Percentiles rank a stretch among this genome's conserved stretches.
These are phyloP conservation scores for Zoroaster sp. DNA, from an alignment of 53 echinoderm and acorn worm genomes.

Conservation along the genomic window DNA sequence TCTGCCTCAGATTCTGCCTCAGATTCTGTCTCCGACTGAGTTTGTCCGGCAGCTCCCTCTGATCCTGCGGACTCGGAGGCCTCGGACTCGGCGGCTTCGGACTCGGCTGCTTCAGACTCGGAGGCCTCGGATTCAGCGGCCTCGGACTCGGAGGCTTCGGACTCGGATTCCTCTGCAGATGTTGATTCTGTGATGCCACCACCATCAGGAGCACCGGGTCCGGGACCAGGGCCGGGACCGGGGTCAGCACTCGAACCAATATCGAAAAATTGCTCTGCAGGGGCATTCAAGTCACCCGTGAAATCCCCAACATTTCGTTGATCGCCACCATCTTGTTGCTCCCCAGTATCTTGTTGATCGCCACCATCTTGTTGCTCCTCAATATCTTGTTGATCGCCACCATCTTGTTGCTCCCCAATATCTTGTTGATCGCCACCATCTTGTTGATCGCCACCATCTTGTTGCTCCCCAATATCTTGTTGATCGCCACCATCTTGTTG, in stretches of 20 bases:
- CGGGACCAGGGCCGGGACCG: background rate
- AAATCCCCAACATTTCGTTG: background rate
- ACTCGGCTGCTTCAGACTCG: background rate
- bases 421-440: background rate
- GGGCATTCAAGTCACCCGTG: background rate
- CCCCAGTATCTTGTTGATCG: background rate
- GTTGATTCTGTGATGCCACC: background rate
- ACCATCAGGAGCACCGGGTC: background rate
- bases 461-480: background rate
- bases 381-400: background rate
- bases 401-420: background rate
- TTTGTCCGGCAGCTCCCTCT: background rate
- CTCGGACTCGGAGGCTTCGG: background rate
- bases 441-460: background rate
- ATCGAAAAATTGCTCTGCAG: constrained; percentile 18
- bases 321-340: background rate
- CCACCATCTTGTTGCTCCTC: background rate
- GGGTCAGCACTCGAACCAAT: background rate
- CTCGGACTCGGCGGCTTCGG: constrained; percentile 2
- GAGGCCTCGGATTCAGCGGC: background rate
- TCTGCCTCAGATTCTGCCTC: background rate
- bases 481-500: background rate
- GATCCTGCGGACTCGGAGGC: background rate
- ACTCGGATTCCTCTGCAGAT: background rate
- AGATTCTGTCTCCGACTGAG: background rate